phyloP scores from a whole-genome alignment of 2,113 vertebrate species.

The Scomber japonicus region DNA sequence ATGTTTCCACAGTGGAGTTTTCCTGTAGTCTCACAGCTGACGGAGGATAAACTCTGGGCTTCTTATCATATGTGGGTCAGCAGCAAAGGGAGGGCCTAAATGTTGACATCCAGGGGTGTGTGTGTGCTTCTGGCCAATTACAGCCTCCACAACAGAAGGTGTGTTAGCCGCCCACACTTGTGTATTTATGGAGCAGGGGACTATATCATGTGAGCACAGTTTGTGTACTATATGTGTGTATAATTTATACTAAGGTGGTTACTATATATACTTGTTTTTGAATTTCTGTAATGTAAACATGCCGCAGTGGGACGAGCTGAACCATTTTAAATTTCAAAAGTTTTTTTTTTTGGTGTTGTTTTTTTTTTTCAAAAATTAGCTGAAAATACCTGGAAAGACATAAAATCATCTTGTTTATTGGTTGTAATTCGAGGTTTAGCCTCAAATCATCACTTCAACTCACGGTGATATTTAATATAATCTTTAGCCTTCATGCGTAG shows the following conservation, averaged over 20 bases:
- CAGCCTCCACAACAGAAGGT: conserved; percentile 51
- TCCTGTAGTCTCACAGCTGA: conserved; percentile 21
- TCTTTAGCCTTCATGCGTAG: conserved; percentile 35
- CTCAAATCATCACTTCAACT: conserved; percentile 3
- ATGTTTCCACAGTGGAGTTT: conserved; percentile 19
- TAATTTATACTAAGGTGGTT: neutral
- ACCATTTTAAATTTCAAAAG: conserved; percentile 4
- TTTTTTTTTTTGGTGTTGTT: neutral
- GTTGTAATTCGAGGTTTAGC: neutral
- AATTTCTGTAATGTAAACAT: neutral
- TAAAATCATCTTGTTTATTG: neutral
- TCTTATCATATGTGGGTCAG: conserved; percentile 62
- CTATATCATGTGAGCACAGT: neutral
- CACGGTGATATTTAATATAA: conserved; percentile 21
- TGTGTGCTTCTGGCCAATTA: conserved; percentile 56
- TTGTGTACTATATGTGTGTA: conserved; percentile 9
- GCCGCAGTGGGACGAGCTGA: neutral
- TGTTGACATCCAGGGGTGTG: conserved; percentile 47
- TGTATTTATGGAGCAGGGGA: neutral
- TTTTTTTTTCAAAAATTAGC: conserved; percentile 6
- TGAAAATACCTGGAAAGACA: conserved; percentile 3
- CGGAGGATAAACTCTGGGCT: conserved; percentile 8
- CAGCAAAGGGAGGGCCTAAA: neutral
- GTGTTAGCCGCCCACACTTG: conserved; percentile 49
- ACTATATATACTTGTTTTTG: neutral